Percentiles rank a stretch among this genome's conserved stretches.
phyloP scores from a whole-genome alignment of 2,888 invertebrate species.

The Drosophila aldrichi region DNA sequence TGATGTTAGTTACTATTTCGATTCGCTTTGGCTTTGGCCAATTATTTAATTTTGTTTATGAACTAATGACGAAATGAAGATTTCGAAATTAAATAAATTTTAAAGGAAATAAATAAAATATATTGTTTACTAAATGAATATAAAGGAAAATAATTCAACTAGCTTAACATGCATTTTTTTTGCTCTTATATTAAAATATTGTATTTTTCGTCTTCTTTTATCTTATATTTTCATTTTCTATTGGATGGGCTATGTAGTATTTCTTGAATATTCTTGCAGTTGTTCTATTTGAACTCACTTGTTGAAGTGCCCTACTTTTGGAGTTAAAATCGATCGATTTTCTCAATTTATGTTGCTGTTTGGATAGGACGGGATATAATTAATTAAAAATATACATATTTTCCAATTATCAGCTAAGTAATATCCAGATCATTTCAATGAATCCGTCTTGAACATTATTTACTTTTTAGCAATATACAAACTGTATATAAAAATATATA shows the following conservation, averaged over 20 bases:
- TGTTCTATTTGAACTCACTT: too few relatives aligned
- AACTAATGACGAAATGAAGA: conserved; percentile 55
- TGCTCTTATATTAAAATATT: conserved; percentile 29
- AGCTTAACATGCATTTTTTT: conserved; percentile 70
- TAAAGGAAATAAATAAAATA: conserved; percentile 23
- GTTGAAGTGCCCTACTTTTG: too few relatives aligned
- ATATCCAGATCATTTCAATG: too few relatives aligned
- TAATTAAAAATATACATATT: too few relatives aligned
- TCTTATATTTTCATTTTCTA: conserved; percentile 3
- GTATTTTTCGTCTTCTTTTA: neutral
- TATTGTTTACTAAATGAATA: conserved; percentile 34
- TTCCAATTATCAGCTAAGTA: too few relatives aligned
- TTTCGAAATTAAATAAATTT: conserved; percentile 19
- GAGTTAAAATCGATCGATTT: too few relatives aligned
- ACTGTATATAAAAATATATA: too few relatives aligned
- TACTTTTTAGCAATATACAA: too few relatives aligned
- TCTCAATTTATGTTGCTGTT: too few relatives aligned
- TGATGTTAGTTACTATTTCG: conserved; percentile 33
- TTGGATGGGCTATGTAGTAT: conserved; percentile 9
- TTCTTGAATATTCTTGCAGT: neutral
- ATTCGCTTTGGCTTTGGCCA: conserved; percentile 40
- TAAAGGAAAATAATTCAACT: conserved; percentile 34
- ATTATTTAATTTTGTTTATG: conserved; percentile 45
- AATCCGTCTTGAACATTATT: too few relatives aligned
- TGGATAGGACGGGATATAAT: too few relatives aligned